Evolutionary conservation across 2,797 vertebrate genomes (phyloP), one percentile per base, ranked within the genome.

Genomic region (Delichon dasypus): DNA sequence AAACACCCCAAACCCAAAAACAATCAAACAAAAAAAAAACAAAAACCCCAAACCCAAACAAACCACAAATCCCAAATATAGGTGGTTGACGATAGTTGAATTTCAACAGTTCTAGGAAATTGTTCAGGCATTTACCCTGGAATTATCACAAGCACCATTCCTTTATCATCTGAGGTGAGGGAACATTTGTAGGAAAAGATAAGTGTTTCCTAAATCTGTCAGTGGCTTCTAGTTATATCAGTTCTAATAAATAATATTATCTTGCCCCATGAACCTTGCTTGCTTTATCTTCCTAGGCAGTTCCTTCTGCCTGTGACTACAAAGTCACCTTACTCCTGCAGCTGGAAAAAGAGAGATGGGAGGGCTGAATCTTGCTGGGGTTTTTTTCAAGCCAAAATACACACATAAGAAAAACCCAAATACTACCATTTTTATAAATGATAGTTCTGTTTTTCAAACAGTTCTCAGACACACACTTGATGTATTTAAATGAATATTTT

Each of bases 1-100:
- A 25, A 1, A 0, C 3, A 1, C 27, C 19, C 7, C 27, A 48
- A 44, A 9, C 7, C 38, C 8, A 20, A 51, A 60, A 58, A 8
- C 34, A 36, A 32, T 51, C 27, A 36, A 13, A 55, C 13, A 19
- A 12, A 23, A 22, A 7, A 23, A 16, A 14, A 19, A 12, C 20
- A 22, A 7, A 23, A 16, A 14, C 40, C 11, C 26, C 10, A 27
- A 65, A 61, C 7, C 12, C 18, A 38, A 45, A 45, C 10, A 53
- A 82, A 29, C 3, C n/a, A 48, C 54, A 61, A 45, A 50, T 5
- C 3, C 30, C 34, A 71, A 44, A 29, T 1, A 0, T 5, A n/a
- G 32, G 12, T 54, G 17, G 27, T 27, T 76, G 47, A 22, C 15
- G 3, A 25, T 36, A 70, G 14, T 2, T 67, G 53, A 81, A 60